Conservation (phyloP, 53 echinoderm and acorn worm species). For the Actinopyga echinites region DNA sequence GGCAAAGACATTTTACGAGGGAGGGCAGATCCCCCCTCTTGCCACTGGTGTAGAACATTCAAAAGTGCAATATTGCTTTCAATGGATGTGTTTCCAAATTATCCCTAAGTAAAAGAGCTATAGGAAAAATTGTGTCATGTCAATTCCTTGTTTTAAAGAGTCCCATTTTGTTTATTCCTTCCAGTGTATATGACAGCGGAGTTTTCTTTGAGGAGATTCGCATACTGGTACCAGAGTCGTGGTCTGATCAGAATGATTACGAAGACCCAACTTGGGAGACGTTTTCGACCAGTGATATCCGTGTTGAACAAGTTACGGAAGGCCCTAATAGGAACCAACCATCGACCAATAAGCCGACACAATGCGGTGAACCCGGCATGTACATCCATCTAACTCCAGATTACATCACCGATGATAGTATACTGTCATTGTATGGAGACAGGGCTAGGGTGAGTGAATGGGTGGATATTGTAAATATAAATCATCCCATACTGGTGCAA, state of each 20-base stretch:
- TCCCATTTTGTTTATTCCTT: background rate
- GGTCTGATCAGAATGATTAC: slow-evolving; percentile 44
- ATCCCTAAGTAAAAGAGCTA: too few relatives aligned
- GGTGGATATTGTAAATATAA: background rate
- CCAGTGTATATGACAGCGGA: slow-evolving; percentile 22
- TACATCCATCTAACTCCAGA: slow-evolving; percentile 72
- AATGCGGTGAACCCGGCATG: slow-evolving; percentile 59
- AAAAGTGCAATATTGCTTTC: too few relatives aligned
- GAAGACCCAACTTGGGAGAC: slow-evolving; percentile 45
- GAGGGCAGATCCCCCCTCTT: too few relatives aligned
- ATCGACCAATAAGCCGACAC: slow-evolving; percentile 59
- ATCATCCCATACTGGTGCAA: background rate
- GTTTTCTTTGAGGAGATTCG: slow-evolving; percentile 68
- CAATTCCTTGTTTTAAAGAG: too few relatives aligned
- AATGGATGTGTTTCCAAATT: too few relatives aligned
- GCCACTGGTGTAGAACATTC: too few relatives aligned
- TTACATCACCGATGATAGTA: slow-evolving; percentile 44
- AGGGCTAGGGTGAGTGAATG: slow-evolving; percentile 49
- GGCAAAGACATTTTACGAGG: too few relatives aligned
- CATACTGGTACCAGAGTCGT: slow-evolving; percentile 70
- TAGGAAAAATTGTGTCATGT: too few relatives aligned
- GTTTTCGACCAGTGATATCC: slow-evolving; percentile 71
- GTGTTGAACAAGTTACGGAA: slow-evolving; percentile 45
- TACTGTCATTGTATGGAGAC: slow-evolving; percentile 51
- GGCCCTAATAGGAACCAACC: slow-evolving; percentile 46